Base-by-base conservation (phyloP, 2,888 invertebrate genomes). In the Sturmia bella region DNA sequence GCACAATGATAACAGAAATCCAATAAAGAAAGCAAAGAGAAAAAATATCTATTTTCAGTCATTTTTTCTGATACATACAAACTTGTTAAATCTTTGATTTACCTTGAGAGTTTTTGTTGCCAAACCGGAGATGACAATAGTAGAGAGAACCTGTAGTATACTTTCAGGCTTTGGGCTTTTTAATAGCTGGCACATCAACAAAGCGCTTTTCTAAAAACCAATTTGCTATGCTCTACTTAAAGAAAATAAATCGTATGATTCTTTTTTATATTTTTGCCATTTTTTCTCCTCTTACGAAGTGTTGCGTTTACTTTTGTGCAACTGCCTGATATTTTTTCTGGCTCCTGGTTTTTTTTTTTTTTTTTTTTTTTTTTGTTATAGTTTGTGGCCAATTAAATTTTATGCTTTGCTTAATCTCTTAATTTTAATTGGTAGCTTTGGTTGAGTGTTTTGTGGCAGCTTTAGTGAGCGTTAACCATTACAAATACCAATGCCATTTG, bases 381-480 rank as follows among this genome's bases (percentile, higher is more conserved):
- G 32, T 32, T 70, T 75, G 80, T 57, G 81, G 73, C 68, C 81
- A 81, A 81, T 81, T 81, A 73, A 81, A 63, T 77, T 76, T 76
- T 77, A 81, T 76, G 81, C 81, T 77, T 76, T 56, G 76, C 61
- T 81, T 68, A 81, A 81, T 77, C 56, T 77, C 72, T 54, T 68
- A 63, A 81, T 76, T 81, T 77, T 81, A 81, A 81, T 77, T 81
- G 76, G 72, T 48, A 66, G 45, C 59, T n/a, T 56, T 64, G 24
- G 12, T 39, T 48, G 57, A 66, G 45, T 41, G 45, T 48, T 54
- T 69, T 80, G 69, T 57, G 52, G 57, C 43, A 24, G 41, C 64
- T 64, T 43, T 4, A 57, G 15, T 48, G 45, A 75, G 72, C 64
- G 19, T 57, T 54, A 74, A 63, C 63, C 43, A 66, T 52, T 61